These are phyloP conservation scores for Barnardius zonarius DNA, from an alignment of 2,113 vertebrate genomes.

Conservation along the genomic window DNA sequence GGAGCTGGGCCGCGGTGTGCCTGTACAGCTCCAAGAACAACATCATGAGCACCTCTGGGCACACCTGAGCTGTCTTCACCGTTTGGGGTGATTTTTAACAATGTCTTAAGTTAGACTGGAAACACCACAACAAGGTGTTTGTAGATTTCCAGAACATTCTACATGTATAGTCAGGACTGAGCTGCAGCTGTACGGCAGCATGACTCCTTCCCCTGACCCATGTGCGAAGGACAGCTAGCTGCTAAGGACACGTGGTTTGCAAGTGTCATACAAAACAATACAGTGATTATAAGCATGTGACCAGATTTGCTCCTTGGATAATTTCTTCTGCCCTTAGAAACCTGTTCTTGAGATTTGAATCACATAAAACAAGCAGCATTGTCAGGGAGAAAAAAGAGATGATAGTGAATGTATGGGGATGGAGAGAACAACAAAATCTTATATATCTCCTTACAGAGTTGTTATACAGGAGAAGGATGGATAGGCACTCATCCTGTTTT, in stretches of 20 bases:
- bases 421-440: neutral
- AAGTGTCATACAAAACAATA: neutral
- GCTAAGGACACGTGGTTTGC: neutral
- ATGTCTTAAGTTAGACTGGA: neutral
- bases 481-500: neutral
- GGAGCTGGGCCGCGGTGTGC: neutral
- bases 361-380: neutral
- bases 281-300: neutral
- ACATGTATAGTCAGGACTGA: fast-evolving
- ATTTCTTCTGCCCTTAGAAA: neutral
- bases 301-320: neutral
- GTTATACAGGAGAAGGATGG: neutral
- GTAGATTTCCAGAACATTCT: neutral
- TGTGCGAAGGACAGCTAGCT: neutral
- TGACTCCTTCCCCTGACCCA: neutral
- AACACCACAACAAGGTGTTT: neutral
- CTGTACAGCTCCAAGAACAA: fast-evolving
- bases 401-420: neutral
- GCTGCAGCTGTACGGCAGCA: neutral
- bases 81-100: neutral
- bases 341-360: neutral
- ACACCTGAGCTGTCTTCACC: neutral
- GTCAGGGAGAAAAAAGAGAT: neutral
- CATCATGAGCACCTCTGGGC: neutral
- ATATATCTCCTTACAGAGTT: neutral